phyloP scores from a whole-genome alignment of 2,113 vertebrate species.

The Eublepharis macularius region DNA sequence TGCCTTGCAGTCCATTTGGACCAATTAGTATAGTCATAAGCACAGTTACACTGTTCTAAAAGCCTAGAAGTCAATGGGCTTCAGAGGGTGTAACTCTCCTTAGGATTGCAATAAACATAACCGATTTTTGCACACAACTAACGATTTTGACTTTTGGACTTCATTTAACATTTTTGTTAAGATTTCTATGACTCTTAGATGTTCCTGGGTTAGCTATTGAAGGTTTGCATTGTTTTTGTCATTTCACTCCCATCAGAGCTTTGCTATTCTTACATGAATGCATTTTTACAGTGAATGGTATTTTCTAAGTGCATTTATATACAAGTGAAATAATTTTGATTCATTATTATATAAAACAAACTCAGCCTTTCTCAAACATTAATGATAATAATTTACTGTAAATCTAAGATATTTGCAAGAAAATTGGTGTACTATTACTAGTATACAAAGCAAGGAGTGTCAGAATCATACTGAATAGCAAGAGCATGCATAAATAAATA shows the following conservation, averaged over 20 bases:
- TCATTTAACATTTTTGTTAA: neutral
- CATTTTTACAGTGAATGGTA: neutral
- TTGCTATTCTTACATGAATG: neutral
- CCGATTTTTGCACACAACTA: neutral
- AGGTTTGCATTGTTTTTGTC: neutral
- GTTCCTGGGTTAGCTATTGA: neutral
- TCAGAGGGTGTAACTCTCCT: too few relatives aligned
- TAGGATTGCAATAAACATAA: neutral
- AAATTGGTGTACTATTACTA: neutral
- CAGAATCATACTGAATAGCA: neutral
- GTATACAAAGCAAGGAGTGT: neutral
- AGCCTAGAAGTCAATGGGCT: too few relatives aligned
- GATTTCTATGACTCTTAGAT: neutral
- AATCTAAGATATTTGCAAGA: neutral
- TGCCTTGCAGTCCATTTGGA: too few relatives aligned
- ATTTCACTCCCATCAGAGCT: neutral
- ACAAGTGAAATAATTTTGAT: neutral
- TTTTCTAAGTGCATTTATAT: neutral
- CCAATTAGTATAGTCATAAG: too few relatives aligned
- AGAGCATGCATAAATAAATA: neutral
- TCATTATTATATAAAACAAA: constrained; percentile 24
- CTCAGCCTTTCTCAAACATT: neutral
- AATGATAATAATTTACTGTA: constrained; percentile 7
- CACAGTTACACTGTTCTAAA: too few relatives aligned
- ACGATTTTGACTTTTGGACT: neutral